Evolutionary conservation across 2,888 invertebrate species (phyloP).

Genomic region (Maniola hyperantus): DNA sequence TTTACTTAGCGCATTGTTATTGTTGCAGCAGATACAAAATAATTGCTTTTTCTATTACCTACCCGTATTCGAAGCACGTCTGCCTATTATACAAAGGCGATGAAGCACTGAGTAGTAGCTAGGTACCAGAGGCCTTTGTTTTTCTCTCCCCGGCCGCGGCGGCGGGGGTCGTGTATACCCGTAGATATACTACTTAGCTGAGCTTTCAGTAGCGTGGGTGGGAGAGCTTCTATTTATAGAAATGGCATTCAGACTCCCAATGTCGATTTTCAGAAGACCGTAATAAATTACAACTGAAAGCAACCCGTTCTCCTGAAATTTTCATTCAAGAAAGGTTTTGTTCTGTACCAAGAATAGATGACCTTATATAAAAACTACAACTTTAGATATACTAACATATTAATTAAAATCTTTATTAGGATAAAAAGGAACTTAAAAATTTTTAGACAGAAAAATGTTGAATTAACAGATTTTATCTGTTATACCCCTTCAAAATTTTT

Average conservation of each 20-base stretch:
- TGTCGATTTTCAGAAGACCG: constrained; percentile 25
- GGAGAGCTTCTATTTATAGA: constrained; percentile 51
- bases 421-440: background rate
- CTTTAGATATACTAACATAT: background rate
- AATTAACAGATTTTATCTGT: background rate
- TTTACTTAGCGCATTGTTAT: constrained; percentile 13
- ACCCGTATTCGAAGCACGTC: constrained; percentile 24
- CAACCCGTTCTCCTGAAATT: constrained; percentile 10
- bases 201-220: constrained; percentile 42
- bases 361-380: background rate
- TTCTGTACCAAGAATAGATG: constrained; percentile 10
- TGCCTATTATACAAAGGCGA: constrained; percentile 26
- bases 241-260: constrained; percentile 26
- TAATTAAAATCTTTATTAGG: background rate
- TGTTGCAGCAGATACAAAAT: constrained; percentile 22
- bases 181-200: constrained; percentile 19
- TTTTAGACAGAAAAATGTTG: background rate
- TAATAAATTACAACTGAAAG: constrained; percentile 20
- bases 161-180: background rate
- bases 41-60: constrained; percentile 17
- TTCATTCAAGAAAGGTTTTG: constrained; percentile 22
- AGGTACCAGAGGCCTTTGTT: constrained; percentile 21
- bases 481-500: background rate
- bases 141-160: constrained; percentile 21
- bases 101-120: too few relatives aligned